A percentile compares a stretch with the other conserved stretches of the same genome.
Evolutionary conservation across 2,888 invertebrate genomes (phyloP).

Genomic region (Seira sanloemensis): DNA sequence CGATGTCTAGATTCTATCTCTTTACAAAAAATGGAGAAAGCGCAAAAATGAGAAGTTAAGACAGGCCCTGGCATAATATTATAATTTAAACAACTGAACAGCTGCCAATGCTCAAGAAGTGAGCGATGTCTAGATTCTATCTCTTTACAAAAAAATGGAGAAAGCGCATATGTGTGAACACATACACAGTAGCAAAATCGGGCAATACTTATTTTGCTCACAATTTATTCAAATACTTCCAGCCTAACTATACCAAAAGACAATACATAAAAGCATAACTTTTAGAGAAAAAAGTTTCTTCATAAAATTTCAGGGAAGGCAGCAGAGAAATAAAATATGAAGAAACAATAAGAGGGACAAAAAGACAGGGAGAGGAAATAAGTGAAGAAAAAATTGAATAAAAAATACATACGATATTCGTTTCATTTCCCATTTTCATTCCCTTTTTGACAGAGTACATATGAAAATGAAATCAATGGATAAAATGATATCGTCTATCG

Average conservation of each 20-base stretch:
- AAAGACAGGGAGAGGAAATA: not conserved
- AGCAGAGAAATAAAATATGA: slow-evolving; percentile 7
- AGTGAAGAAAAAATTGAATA: slow-evolving; percentile 14
- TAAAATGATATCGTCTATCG: slow-evolving; percentile 60
- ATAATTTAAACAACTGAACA: not conserved
- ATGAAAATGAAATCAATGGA: slow-evolving; percentile 63
- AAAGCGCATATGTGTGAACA: too few relatives aligned
- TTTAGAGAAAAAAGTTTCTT: not conserved
- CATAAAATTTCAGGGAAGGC: slow-evolving; percentile 2
- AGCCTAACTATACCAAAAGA: not conserved
- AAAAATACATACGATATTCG: slow-evolving; percentile 31
- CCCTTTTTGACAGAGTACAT: slow-evolving; percentile 52
- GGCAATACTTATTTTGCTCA: too few relatives aligned
- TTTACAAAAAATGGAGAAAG: too few relatives aligned
- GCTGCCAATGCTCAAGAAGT: slow-evolving; percentile 1
- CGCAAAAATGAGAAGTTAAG: slow-evolving; percentile 2
- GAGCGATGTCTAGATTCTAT: too few relatives aligned
- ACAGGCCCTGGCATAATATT: not conserved
- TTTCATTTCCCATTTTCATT: slow-evolving; percentile 15
- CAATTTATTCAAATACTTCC: too few relatives aligned
- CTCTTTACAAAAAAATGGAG: too few relatives aligned
- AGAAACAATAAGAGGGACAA: not conserved
- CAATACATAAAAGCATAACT: not conserved
- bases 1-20: too few relatives aligned
- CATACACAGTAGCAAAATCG: too few relatives aligned